Conservation (phyloP, 2,888 invertebrate species). For the Rhodophaea formosa region DNA sequence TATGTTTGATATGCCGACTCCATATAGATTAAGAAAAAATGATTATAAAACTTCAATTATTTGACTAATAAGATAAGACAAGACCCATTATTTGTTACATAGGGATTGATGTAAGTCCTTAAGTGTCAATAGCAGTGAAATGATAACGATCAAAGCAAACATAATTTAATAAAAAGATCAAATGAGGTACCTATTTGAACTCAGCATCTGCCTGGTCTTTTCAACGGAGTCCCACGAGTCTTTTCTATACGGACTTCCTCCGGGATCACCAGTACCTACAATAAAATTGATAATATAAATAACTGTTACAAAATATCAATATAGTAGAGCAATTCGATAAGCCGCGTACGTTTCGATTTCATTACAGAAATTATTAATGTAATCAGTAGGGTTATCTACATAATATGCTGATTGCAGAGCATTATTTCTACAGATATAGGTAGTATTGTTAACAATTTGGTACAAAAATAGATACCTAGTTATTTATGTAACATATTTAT, state of each 20-base stretch:
- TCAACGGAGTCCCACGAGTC: conserved; percentile 93
- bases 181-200: conserved; percentile 63
- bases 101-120: too few relatives aligned
- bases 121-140: not conserved
- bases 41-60: too few relatives aligned
- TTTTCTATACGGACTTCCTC: conserved; percentile 75
- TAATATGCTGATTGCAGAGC: not conserved
- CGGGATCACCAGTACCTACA: conserved; percentile 64
- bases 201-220: conserved; percentile 88
- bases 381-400: not conserved
- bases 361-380: not conserved
- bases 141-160: too few relatives aligned
- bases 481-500: not conserved
- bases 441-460: too few relatives aligned
- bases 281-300: conserved; percentile 15
- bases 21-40: too few relatives aligned
- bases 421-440: not conserved
- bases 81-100: too few relatives aligned
- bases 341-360: not conserved
- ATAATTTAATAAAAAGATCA: not conserved
- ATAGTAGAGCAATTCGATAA: not conserved
- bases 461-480: too few relatives aligned
- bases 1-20: too few relatives aligned
- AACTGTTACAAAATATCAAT: not conserved
- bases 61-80: too few relatives aligned